Evolutionary conservation across 2,888 invertebrate genomes (phyloP).

Genomic region (Protonemura montana): DNA sequence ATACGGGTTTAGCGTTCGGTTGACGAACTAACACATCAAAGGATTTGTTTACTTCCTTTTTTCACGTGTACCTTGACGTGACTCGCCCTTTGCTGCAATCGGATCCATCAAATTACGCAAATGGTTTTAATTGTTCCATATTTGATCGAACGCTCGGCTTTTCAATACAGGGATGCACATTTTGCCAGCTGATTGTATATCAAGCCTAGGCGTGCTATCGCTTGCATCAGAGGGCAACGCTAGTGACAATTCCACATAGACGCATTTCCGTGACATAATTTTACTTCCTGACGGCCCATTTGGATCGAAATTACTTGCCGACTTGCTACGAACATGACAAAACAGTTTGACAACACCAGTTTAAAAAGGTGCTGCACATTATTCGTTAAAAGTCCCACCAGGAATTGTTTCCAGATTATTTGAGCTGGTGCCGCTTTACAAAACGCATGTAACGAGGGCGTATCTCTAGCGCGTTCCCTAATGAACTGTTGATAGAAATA

Average conservation of each 20-base stretch:
- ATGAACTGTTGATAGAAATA: constrained; percentile 12
- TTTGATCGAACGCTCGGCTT: not conserved
- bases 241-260: not conserved
- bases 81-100: not conserved
- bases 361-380: no score
- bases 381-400: not conserved
- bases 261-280: not conserved
- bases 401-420: not conserved
- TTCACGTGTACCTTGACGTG: not conserved
- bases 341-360: no score
- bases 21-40: not conserved
- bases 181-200: not conserved
- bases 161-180: not conserved
- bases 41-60: not conserved
- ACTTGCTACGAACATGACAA: no score
- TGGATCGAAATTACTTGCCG: no score
- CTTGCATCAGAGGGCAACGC: not conserved
- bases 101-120: not conserved
- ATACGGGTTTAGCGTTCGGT: not conserved
- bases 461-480: not conserved
- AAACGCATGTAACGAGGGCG: not conserved
- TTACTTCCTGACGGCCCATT: not conserved
- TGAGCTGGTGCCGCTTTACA: not conserved
- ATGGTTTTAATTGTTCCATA: not conserved
- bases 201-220: not conserved